Evolutionary conservation across 2,888 invertebrate genomes (phyloP).

Genomic region (Caradrina clavipalpis): DNA sequence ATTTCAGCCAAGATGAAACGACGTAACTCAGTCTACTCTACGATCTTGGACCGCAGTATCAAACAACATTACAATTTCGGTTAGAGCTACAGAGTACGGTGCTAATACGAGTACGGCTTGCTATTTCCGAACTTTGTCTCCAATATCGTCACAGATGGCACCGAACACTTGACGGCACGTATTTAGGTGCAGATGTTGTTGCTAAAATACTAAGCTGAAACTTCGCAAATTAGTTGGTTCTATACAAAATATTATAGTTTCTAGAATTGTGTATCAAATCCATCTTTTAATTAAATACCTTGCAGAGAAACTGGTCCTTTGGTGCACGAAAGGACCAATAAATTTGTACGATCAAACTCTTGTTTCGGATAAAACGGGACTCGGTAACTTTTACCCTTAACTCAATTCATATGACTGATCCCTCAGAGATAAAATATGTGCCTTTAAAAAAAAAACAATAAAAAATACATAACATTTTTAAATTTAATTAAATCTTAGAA

Average conservation of each 20-base stretch:
- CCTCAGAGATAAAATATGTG: no score
- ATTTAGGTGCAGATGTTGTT: conserved; percentile 21
- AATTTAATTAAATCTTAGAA: no score
- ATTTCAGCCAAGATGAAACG: no score
- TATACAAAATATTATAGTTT: background rate
- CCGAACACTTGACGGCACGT: conserved; percentile 10
- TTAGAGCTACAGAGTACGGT: background rate
- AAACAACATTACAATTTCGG: background rate
- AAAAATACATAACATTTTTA: no score
- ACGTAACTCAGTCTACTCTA: no score
- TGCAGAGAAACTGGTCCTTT: background rate
- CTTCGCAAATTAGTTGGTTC: conserved; percentile 28
- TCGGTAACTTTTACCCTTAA: no score
- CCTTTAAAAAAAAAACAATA: no score
- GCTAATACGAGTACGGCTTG: background rate
- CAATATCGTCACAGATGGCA: conserved; percentile 25
- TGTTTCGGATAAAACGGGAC: no score
- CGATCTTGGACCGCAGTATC: background rate
- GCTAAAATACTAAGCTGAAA: conserved; percentile 2
- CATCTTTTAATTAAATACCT: background rate
- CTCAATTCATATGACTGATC: no score
- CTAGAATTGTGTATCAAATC: background rate
- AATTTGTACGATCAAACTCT: no score
- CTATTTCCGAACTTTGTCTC: conserved; percentile 25
- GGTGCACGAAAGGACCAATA: background rate